phyloP scores from a whole-genome alignment of 2,797 vertebrate genomes.

The Bufotes viridis region DNA sequence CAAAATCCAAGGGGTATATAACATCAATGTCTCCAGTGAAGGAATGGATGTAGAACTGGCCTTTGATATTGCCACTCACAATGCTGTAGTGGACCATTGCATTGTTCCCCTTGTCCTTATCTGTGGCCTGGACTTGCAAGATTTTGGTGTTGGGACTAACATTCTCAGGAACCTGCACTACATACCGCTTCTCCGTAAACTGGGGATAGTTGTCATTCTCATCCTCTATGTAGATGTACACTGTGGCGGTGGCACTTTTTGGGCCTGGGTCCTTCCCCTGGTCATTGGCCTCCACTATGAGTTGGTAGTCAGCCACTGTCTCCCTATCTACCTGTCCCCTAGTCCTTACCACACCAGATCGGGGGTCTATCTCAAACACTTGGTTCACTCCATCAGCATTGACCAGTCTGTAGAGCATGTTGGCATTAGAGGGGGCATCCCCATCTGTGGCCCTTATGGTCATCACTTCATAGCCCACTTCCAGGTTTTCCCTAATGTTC shows the following conservation, averaged over 20 bases:
- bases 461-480: constrained; percentile 93
- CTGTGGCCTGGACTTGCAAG: constrained; percentile 89
- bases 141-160: constrained; percentile 87
- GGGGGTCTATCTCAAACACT: constrained; percentile 89
- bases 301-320: constrained; percentile 80
- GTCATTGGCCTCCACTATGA: constrained; percentile 95
- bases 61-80: constrained; percentile 92
- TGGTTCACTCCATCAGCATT: constrained; percentile 74
- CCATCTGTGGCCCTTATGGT: constrained; percentile 93
- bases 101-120: constrained; percentile 90
- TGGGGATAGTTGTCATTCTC: constrained; percentile 98
- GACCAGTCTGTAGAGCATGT: constrained; percentile 93
- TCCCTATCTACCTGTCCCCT: constrained; percentile 87
- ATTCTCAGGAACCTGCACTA: constrained; percentile 89
- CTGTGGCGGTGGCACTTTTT: constrained; percentile 87
- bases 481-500: constrained; percentile 90
- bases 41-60: constrained; percentile 95
- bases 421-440: constrained; percentile 91
- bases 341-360: constrained; percentile 89
- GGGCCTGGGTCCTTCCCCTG: constrained; percentile 92
- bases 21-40: constrained; percentile 90
- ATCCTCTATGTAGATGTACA: constrained; percentile 90
- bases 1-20: constrained; percentile 94
- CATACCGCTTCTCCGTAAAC: constrained; percentile 91
- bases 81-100: constrained; percentile 95